Percentiles rank a stretch among this genome's conserved stretches.
Evolutionary conservation across 2,888 invertebrate species (phyloP).

Genomic region (Pyrrhia umbra): DNA sequence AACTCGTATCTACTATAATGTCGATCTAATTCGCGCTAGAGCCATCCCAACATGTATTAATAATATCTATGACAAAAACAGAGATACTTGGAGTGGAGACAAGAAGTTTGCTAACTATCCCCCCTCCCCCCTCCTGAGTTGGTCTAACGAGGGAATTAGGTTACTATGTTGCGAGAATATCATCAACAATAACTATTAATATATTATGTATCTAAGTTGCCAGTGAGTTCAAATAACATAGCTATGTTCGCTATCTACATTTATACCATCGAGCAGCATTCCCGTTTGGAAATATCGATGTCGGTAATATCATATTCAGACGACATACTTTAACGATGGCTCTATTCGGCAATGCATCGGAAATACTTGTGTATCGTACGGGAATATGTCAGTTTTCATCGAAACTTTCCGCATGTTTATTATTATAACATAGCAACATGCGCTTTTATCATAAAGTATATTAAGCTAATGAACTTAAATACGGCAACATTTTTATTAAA

Average conservation of each 20-base stretch:
- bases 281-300: not conserved
- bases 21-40: constrained; percentile 30
- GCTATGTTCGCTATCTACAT: not conserved
- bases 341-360: constrained; percentile 9
- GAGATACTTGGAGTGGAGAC: constrained; percentile 33
- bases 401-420: not conserved
- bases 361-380: constrained; percentile 1
- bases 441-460: not conserved
- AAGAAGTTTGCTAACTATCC: constrained; percentile 49
- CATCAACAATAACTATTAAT: constrained; percentile 29
- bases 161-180: constrained; percentile 18
- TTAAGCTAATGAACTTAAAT: not conserved
- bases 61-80: constrained; percentile 52
- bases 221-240: not conserved
- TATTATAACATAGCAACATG: not conserved
- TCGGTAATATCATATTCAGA: not conserved
- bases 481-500: constrained; percentile 36
- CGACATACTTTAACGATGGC: not conserved
- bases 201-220: not conserved
- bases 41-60: constrained; percentile 46
- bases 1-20: not conserved
- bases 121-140: constrained; percentile 29
- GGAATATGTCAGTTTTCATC: not conserved
- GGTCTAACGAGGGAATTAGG: constrained; percentile 47
- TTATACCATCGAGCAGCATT: not conserved